Conservation (phyloP, 2,888 invertebrate species). For the Altica lythri region DNA sequence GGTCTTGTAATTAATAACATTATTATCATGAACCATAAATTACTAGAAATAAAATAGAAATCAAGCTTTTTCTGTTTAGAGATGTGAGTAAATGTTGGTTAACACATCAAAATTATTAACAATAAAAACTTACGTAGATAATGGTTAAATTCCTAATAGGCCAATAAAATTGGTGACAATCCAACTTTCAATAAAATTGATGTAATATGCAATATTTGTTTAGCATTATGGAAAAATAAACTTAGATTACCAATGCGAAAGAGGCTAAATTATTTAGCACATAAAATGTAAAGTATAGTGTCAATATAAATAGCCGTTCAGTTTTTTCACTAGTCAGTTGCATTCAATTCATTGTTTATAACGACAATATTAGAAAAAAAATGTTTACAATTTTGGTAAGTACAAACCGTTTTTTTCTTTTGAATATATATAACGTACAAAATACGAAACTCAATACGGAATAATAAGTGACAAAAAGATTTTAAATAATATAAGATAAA, state of each 20-base stretch:
- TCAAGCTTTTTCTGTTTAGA: no score
- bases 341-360: constrained; percentile 14
- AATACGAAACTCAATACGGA: no score
- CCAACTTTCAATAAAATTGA: constrained; percentile 26
- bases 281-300: constrained; percentile 18
- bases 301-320: constrained; percentile 27
- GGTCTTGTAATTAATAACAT: no score
- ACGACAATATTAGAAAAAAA: constrained; percentile 11
- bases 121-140: constrained; percentile 1
- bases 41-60: no score
- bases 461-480: no score
- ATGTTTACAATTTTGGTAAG: constrained; percentile 28
- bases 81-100: no score
- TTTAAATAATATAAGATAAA: no score
- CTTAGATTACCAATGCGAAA: constrained; percentile 19
- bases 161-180: constrained; percentile 15
- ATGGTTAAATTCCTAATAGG: constrained; percentile 5
- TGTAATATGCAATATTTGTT: constrained; percentile 24
- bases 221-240: constrained; percentile 20
- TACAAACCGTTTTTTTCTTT: no score
- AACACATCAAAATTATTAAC: background rate
- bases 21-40: no score
- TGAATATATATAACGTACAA: no score
- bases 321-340: constrained; percentile 21
- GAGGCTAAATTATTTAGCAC: constrained; percentile 31